Base-by-base conservation (phyloP, 2,797 vertebrate genomes). In the Heteromormyrus szaboi region DNA sequence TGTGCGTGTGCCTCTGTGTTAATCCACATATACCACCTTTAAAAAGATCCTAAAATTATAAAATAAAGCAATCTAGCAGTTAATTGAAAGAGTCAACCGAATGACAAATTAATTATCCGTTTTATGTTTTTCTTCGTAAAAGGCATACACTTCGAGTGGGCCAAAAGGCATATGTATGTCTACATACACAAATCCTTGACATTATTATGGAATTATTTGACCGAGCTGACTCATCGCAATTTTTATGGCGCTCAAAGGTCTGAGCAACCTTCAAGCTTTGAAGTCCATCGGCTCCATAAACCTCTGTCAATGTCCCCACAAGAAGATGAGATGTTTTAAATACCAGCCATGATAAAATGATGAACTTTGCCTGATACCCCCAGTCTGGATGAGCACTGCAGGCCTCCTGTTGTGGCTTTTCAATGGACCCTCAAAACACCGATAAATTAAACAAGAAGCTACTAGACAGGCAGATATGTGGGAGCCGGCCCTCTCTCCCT, bases 1-100 rank as follows among this genome's bases (percentile, higher is more conserved):
- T 91, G 89, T 90, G 90, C 41, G 41, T 79, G 90, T 56, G 14
- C 89, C 86, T 88, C 88, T 91, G 85, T 91, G 90, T 93, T 91
- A 92, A 51, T 50, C 11, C 46, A 14, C 19, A 62, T 53, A 59
- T n/a, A 11, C 33, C 12, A 54, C 19, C 7, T 81, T 51, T 8
- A 50, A 54, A 41, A 79, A 29, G 65, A 53, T 51, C 5, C 46
- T n/a, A 81, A 54, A 37, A 88, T 41, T 3, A 41, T 41, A 25
- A 88, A 37, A 88, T 54, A 54, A 53, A 50, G 4, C 29, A 50
- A 50, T 14, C 12, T 37, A n/a, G 48, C 44, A 53, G 12, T 37
- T 76, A 54, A 54, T 56, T 59, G 37, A 56, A 53, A 48, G n/a
- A 84, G 9, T 44, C 41, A 83, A 37, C 46, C 25, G 14, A 17